A percentile compares a stretch with the other conserved stretches of the same genome.
Conservation (phyloP, 2,888 invertebrate genomes). For the Tetragonisca angustula region DNA sequence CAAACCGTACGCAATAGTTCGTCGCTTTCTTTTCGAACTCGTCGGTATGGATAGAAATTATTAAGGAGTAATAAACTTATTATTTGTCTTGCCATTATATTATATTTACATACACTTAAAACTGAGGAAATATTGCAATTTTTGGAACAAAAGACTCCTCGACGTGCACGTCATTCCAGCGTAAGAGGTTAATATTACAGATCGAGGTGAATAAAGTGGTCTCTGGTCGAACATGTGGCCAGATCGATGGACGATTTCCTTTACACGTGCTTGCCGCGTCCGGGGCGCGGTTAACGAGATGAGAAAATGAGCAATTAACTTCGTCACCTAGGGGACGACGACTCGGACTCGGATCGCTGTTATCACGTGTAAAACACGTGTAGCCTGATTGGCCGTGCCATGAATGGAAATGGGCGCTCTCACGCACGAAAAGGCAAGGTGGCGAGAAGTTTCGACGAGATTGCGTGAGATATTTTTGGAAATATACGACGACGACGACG, state of each 20-base stretch:
- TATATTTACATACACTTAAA: too few relatives aligned
- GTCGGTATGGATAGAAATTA: too few relatives aligned
- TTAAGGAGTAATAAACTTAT: too few relatives aligned
- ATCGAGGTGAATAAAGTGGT: constrained; percentile 26
- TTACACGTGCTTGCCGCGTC: constrained; percentile 62
- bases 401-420: constrained; percentile 36
- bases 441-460: constrained; percentile 46
- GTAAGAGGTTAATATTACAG: constrained; percentile 5
- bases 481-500: not conserved
- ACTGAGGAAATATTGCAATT: too few relatives aligned
- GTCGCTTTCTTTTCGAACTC: too few relatives aligned
- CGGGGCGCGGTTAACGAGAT: constrained; percentile 74
- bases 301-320: constrained; percentile 79
- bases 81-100: too few relatives aligned
- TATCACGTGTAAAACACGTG: constrained; percentile 72
- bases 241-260: constrained; percentile 65
- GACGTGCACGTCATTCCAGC: too few relatives aligned
- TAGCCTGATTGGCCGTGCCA: constrained; percentile 46
- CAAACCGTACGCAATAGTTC: too few relatives aligned
- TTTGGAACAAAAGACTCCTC: too few relatives aligned
- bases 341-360: constrained; percentile 53
- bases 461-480: constrained; percentile 13
- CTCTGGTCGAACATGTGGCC: constrained; percentile 50
- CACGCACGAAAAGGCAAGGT: constrained; percentile 11
- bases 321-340: constrained; percentile 74